Percentiles rank a stretch among this genome's conserved stretches.
Evolutionary conservation across 37 sponge, comb jelly and placozoan genomes (phyloP).

Genomic region (Halisarca cf. caerulea): DNA sequence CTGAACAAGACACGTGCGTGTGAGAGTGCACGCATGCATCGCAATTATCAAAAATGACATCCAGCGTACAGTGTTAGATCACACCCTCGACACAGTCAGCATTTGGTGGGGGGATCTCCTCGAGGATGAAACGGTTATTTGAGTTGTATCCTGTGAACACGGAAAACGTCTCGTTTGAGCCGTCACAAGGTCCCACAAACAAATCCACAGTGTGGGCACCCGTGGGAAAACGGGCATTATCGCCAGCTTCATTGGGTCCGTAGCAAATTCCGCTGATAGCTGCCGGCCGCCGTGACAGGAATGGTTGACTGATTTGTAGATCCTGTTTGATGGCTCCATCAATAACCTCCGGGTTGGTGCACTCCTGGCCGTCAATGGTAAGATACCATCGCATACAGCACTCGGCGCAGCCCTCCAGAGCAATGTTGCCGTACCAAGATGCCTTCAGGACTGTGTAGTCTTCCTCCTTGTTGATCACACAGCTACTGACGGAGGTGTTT

Average conservation of each 20-base stretch:
- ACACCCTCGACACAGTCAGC: background rate
- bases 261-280: slow-evolving; percentile 47
- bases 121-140: slow-evolving; percentile 61
- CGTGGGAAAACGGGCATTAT: background rate
- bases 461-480: slow-evolving; percentile 28
- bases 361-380: slow-evolving; percentile 49
- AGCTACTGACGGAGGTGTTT: slow-evolving; percentile 21
- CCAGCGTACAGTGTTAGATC: background rate
- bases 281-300: slow-evolving; percentile 39
- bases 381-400: slow-evolving; percentile 72
- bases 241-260: background rate
- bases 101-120: slow-evolving; percentile 39
- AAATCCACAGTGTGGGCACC: slow-evolving; percentile 27
- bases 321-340: slow-evolving; percentile 52
- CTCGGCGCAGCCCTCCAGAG: slow-evolving; percentile 32
- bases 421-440: slow-evolving; percentile 65
- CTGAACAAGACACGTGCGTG: no score
- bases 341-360: slow-evolving; percentile 50
- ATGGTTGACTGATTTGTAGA: background rate
- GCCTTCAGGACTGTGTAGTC: slow-evolving; percentile 35
- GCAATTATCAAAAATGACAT: no score
- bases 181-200: slow-evolving; percentile 32
- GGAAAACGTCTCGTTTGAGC: background rate
- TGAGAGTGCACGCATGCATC: no score
- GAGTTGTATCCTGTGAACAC: slow-evolving; percentile 66